These are phyloP conservation scores for Campylorhamphus procurvoides DNA, from an alignment of 2,113 vertebrate species.

Conservation along the genomic window DNA sequence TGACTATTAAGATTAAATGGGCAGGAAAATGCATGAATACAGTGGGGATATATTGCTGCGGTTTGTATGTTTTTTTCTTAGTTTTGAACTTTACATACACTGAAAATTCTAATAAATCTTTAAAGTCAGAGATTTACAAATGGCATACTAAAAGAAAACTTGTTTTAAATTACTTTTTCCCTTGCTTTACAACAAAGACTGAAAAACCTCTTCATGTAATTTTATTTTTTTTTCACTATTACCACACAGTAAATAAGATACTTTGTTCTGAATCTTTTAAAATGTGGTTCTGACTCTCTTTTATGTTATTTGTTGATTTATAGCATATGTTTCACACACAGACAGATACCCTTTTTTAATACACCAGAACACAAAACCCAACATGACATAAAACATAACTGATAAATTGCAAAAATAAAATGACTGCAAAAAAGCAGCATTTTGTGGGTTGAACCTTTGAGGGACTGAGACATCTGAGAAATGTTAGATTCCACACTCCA, in stretches of 20 bases:
- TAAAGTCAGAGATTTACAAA: background rate
- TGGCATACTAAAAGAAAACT: background rate
- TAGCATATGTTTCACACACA: background rate
- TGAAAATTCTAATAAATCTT: background rate
- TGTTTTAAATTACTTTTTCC: background rate
- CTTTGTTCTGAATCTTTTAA: background rate
- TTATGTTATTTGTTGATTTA: background rate
- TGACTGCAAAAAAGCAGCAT: background rate
- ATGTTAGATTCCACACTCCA: background rate
- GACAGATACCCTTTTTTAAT: background rate
- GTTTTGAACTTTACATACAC: background rate
- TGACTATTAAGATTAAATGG: background rate
- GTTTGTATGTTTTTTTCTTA: background rate
- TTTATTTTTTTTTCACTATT: background rate
- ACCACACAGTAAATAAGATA: background rate
- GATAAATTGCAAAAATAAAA: background rate
- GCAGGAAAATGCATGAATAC: background rate
- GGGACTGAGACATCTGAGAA: background rate
- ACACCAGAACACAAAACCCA: background rate
- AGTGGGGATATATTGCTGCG: background rate
- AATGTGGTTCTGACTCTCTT: background rate
- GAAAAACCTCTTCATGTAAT: background rate
- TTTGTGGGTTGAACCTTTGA: background rate
- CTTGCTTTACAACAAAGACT: background rate
- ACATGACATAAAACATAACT: background rate